Evolutionary conservation across 2,888 invertebrate species (phyloP), one percentile per base, ranked within the genome.

Genomic region (Cylindroiulus punctatus): DNA sequence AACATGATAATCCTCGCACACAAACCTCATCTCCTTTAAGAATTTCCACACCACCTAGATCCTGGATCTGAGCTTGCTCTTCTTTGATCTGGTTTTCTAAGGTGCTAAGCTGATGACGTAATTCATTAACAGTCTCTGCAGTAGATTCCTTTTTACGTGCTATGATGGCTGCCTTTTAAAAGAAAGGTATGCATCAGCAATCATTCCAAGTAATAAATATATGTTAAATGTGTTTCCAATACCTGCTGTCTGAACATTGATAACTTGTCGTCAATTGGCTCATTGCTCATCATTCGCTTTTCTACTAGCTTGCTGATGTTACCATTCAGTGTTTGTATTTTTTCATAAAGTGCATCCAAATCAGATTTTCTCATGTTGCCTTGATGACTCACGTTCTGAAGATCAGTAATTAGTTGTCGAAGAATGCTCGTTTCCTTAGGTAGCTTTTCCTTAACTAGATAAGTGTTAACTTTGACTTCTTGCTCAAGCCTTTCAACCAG

Each of bases 241-340:
- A 92, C 92, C 90, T 97, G 97, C 90, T 97, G 96, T 47, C 96
- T 93, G 90, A 96, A 97, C 81, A 96, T 94, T 0, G 95, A 94
- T 88, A 96, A 91, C 90, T 96, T 95, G 90, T 96, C 96, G 88
- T 93, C 93, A 81, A 91, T 91, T 1, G 93, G 93, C 87, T 94
- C 94, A 0, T 93, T 92, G 47, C 92, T 92, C 14, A 93, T 93
- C 90, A 96, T 92, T 88, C 94, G 93, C 86, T 94, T 93, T 90
- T 96, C 95, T 0, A 95, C 93, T 87, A 96, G 90, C 88, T 93
- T 93, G 89, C 95, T 95, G 87, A 96, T 93, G 90, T 95, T 94
- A 65, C 90, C 89, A 88, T 92, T 93, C 84, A 92, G 89, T 40
- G 90, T 90, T 87, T 91, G 91, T 84, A 93, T 92, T 92, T 93